These are phyloP conservation scores for Mandrillus leucophaeus DNA, from an alignment of 2,113 vertebrate species.

Conservation along the genomic window DNA sequence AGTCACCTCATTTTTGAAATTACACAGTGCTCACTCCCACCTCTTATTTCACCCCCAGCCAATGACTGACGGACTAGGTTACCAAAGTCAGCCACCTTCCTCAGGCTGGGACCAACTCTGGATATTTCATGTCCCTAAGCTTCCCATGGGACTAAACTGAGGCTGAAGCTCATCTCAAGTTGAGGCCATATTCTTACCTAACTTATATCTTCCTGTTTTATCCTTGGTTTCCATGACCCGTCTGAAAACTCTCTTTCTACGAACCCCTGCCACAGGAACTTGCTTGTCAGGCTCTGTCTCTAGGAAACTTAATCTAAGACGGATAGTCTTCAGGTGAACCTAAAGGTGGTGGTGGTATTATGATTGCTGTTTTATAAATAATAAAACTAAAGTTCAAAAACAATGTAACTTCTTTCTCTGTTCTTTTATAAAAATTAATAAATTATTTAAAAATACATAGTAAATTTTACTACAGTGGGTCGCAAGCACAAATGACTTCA, in stretches of 20 bases:
- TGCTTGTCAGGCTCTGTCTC: not conserved
- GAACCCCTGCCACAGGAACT: not conserved
- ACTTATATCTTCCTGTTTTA: not conserved
- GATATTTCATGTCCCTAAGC: not conserved
- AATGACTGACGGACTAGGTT: not conserved
- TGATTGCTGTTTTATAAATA: not conserved
- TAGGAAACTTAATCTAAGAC: not conserved
- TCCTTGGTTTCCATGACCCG: not conserved
- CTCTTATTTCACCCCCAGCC: not conserved
- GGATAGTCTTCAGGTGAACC: not conserved
- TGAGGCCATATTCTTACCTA: not conserved
- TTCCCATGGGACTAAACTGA: not conserved
- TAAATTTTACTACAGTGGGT: not conserved
- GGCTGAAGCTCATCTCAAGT: not conserved
- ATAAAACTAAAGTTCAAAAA: not conserved
- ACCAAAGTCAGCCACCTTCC: not conserved
- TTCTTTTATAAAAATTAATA: not conserved
- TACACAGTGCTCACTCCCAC: fast-evolving
- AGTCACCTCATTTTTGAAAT: not conserved
- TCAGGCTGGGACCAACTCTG: not conserved
- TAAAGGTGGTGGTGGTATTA: too few species aligned
- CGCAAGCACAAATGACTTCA: not conserved
- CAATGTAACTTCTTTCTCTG: not conserved
- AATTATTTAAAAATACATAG: not conserved
- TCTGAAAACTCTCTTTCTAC: not conserved